phyloP scores from a whole-genome alignment of 2,113 vertebrate species.

The Albula goreensis region DNA sequence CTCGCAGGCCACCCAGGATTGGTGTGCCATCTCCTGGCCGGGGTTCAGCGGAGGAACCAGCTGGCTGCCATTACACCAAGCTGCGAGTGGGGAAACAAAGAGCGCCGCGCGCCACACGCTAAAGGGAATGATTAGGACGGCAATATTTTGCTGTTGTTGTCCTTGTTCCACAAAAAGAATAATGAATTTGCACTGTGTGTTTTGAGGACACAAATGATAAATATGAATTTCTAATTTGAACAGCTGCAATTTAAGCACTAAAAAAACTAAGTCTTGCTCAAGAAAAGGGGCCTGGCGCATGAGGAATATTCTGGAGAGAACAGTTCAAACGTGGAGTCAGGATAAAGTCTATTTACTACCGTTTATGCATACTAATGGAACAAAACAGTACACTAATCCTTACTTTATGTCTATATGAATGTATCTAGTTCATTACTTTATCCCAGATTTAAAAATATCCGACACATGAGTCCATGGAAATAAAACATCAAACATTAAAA shows the following conservation, averaged over 20 bases:
- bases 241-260: constrained; percentile 45
- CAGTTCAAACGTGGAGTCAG: constrained; percentile 28
- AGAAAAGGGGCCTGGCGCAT: background rate
- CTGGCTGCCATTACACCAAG: background rate
- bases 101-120: constrained; percentile 7
- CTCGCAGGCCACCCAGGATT: background rate
- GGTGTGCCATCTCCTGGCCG: background rate
- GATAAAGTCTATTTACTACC: background rate
- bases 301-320: constrained; percentile 9
- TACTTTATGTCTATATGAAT: background rate
- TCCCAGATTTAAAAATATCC: background rate
- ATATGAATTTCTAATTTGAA: constrained; percentile 39
- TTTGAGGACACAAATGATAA: constrained; percentile 24
- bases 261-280: constrained; percentile 34
- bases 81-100: background rate
- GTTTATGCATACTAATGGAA: background rate
- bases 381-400: background rate
- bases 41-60: constrained; percentile 3
- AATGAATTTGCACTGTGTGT: constrained; percentile 27
- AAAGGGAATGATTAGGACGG: constrained; percentile 22
- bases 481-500: background rate
- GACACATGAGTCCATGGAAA: background rate
- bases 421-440: background rate
- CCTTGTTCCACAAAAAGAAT: constrained; percentile 25
- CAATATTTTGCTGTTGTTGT: background rate